Percentiles rank a stretch among this genome's conserved stretches.
phyloP scores from a whole-genome alignment of 2,113 vertebrate genomes.

The Verasper variegatus region DNA sequence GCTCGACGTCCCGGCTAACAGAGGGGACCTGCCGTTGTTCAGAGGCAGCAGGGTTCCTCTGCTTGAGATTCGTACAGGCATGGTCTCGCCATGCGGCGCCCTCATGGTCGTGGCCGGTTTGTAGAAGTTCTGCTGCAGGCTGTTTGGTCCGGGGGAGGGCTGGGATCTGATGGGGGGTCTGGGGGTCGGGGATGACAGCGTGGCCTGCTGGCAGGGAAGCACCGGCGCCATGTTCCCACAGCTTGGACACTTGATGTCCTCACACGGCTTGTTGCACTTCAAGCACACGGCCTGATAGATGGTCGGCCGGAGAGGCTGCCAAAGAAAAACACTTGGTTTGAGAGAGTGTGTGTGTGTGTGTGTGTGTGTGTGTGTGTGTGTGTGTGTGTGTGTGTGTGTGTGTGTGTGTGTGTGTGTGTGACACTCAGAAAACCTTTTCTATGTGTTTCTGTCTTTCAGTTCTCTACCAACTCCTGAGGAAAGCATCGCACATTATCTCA shows the following conservation, averaged over 20 bases:
- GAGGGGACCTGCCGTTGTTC: conserved; percentile 82
- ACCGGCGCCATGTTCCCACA: conserved; percentile 80
- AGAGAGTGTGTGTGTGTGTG: no score
- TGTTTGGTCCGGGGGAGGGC: conserved; percentile 80
- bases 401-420: neutral
- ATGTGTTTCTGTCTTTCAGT: no score
- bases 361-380: no score
- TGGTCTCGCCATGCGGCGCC: conserved; percentile 65
- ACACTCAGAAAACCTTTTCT: neutral
- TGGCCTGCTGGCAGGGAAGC: conserved; percentile 79
- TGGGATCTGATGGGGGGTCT: conserved; percentile 88
- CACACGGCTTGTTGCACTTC: conserved; percentile 84
- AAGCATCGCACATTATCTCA: no score
- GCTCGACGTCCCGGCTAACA: conserved; percentile 69
- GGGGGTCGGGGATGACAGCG: conserved; percentile 81
- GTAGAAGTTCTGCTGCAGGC: conserved; percentile 86
- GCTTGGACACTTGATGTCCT: conserved; percentile 85
- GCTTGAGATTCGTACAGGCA: conserved; percentile 73
- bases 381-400: no score
- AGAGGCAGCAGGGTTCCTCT: conserved; percentile 80
- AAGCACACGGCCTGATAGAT: conserved; percentile 82
- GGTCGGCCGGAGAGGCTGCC: conserved; percentile 81
- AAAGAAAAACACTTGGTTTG: neutral
- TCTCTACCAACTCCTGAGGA: no score
- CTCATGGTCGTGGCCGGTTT: conserved; percentile 76